Base-by-base conservation (phyloP, 2,797 vertebrate genomes). In the Anabas testudineus region DNA sequence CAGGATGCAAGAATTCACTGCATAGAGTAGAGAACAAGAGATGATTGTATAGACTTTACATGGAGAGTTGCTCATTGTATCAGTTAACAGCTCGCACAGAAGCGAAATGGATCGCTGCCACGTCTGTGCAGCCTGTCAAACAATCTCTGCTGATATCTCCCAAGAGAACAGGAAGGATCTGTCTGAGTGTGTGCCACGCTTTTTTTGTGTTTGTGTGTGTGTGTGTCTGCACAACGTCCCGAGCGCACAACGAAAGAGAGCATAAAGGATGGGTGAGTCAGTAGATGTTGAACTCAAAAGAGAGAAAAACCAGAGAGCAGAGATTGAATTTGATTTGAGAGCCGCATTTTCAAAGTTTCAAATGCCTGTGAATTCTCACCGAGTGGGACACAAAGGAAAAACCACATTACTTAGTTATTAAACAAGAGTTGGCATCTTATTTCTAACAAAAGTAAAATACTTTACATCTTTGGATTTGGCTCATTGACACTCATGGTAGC, bases 231-330 rank as follows among this genome's bases (percentile, higher is more conserved):
- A 66, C 49, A 51, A 26, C 68, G 45, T 49, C 16, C 26, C 46
- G 15, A 60, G 18, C 0, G 4, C 22, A 21, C 5, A 8, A 22
- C 36, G 41, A 57, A 34, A 67, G 56, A 1, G 4, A 1, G 22
- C 30, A 9, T 57, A 18, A 68, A 62, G 67, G 42, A 60, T 13
- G 36, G 55, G 74, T 59, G 73, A 82, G 64, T 64, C 57, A 54
- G 67, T 67, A 19, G 7, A 42, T 73, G 61, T 67, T 45, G 52
- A 39, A 64, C 57, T 75, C 34, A 67, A 54, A 76, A 22, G 8
- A 72, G n/a, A 57, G 32, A 49, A 65, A n/a, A 66, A 43, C 58
- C 43, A 22, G 56, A n/a, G 24, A 3, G 52, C 16, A 1, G 36
- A 51, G 58, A 65, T 43, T 56, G 52, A 37, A 43, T 75, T 62